These are phyloP conservation scores for Callorhinus ursinus DNA, from an alignment of 2,113 vertebrate genomes.

Conservation along the genomic window DNA sequence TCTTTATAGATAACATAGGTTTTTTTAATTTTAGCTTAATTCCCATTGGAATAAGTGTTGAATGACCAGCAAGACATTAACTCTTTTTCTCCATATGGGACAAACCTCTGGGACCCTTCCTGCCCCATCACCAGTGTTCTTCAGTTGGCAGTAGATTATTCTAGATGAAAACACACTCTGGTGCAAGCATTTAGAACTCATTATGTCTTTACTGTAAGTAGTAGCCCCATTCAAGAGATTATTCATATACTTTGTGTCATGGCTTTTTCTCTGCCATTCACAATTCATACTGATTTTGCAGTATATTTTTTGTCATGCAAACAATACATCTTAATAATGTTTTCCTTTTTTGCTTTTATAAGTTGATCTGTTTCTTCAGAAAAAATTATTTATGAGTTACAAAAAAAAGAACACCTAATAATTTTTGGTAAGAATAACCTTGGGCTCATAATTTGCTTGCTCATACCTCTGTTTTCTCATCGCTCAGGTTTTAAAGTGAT, in stretches of 20 bases:
- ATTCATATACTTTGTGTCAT: neutral
- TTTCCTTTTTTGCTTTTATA: slow-evolving; percentile 3
- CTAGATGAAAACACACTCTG: neutral
- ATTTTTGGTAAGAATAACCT: slow-evolving; percentile 12
- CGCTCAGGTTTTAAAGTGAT: slow-evolving; percentile 21
- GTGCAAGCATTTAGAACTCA: neutral
- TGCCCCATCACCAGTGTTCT: neutral
- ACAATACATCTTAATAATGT: neutral
- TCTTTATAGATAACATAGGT: neutral
- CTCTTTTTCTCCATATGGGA: neutral
- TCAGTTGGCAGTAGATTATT: neutral
- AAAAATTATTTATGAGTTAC: neutral
- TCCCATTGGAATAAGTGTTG: neutral
- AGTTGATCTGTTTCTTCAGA: slow-evolving; percentile 23
- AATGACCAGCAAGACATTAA: neutral
- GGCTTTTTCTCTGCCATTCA: neutral
- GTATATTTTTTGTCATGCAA: neutral
- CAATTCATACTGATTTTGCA: neutral
- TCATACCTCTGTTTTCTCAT: slow-evolving; percentile 21
- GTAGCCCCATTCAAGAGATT: neutral
- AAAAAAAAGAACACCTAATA: neutral
- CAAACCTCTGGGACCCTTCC: neutral
- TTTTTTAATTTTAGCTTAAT: slow-evolving; percentile 11
- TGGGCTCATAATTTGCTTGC: neutral
- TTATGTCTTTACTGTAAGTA: neutral